Evolutionary conservation across 2,113 vertebrate species (phyloP), one percentile per base, ranked within the genome.

Genomic region (Lanius ludovicianus): DNA sequence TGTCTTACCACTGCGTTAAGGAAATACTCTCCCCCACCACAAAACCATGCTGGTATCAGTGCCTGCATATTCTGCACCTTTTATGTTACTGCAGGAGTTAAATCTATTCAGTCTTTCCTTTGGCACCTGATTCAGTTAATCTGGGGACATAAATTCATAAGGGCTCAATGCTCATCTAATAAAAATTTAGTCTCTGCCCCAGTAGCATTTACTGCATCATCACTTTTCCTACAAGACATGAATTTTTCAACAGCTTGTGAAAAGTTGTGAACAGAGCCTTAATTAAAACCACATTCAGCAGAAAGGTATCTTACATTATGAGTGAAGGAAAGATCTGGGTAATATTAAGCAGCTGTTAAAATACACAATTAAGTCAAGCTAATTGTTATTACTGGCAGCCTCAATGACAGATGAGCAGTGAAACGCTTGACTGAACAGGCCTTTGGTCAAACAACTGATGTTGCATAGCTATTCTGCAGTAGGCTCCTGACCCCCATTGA

Each of bases 281-380:
- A 95, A 96, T 96, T 96, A 95, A 95, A 96, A 95, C 57, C 95
- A 93, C 71, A 88, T 90, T 90, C 91, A 86, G 68, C 76, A 88
- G 82, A 84, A 97, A 97, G 93, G 96, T 95, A 90, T 70, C 92
- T 94, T 69, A 83, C 44, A 73, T 65, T 90, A 83, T 37, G 55
- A 90, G 63, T 47, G 85, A 83, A 74, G 73, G 65, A 91, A 92
- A 94, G 90, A 88, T 88, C 73, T 92, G 92, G 39, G 55, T 96
- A 96, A 97, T 96, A 96, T 91, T 88, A 96, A 96, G 76, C 95
- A 86, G 85, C 86, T 96, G 93, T 90, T 96, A 96, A 97, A 96
- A 96, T 91, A 93, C 71, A 94, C 82, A 96, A 91, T 94, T 96
- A 96, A 96, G 75, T 96, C 84, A 79, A 87, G 59, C 70, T 96